Base-by-base conservation (phyloP, 2,113 vertebrate genomes). In the Oncorhynchus kisutch region DNA sequence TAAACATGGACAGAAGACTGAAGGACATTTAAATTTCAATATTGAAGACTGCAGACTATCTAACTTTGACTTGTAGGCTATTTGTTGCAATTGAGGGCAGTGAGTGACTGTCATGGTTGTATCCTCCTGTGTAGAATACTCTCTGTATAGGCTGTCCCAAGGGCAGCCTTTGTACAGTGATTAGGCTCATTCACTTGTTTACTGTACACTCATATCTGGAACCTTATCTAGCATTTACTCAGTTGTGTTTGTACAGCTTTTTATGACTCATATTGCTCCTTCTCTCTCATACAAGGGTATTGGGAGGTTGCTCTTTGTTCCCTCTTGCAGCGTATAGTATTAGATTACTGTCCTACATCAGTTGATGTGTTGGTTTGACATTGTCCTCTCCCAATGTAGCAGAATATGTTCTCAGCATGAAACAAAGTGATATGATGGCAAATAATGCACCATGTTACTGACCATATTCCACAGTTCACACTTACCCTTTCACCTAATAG, bases 221-320 rank as follows among this genome's bases (percentile, higher is more conserved):
- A 69, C 29, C n/a, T 85, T 88, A 86, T 91, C 88, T 84, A 22
- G n/a, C 80, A 71, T 85, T 90, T 90, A 70, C 75, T 77, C 4
- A 2, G 6, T 70, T 78, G 81, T 73, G 79, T 48, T 78, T 72
- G 16, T 14, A 45, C 9, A 11, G 9, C 9, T 12, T 45, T 45
- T 45, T 45, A 45, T 22, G 45, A 70, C 69, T 59, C 31, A 13
- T 85, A 73, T 73, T 18, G 69, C 57, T 2, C 29, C 48, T 34
- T 18, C 59, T 72, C 1, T 22, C 67, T 64, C 27, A 1, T 12
- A 45, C 39, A 45, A 1, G 45, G 73, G 75, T 82, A 81, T 89
- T 84, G 76, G 76, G 74, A 84, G 66, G 39, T 69, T 62, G 64
- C 20, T 4, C 6, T 45, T 49, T 73, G 67, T 81, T 71, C 51